Evolutionary conservation across 2,113 vertebrate species (phyloP), one percentile per base, ranked within the genome.

Genomic region (Pollachius pollachius): DNA sequence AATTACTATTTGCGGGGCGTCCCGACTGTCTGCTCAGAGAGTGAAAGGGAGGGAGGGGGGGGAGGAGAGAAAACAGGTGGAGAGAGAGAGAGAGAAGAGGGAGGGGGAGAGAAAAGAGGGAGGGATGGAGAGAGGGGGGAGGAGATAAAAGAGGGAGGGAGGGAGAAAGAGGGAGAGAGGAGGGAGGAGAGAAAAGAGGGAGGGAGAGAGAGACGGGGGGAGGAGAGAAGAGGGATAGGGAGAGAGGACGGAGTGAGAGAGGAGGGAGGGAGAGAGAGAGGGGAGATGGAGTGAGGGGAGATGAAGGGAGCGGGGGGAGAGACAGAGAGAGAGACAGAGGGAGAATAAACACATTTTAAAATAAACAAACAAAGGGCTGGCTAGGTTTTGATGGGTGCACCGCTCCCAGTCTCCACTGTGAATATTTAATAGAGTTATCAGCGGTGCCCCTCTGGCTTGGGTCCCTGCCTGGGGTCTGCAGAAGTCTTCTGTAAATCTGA

Each of bases 361-460:
- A 89, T 89, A 89, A 88, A 88, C 87, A 89, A 87, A 83, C 79
- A 41, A 41, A 73, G 67, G 73, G 69, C 73, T 77, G 82, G 82
- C 69, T 71, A 64, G 70, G 81, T 85, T 87, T 83, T 89, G 89
- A 90, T 88, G 88, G 80, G 81, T 67, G 70, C 73, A 52, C 64
- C 69, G 80, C 87, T 88, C 77, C 23, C 5, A 77, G 83, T 79
- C 75, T 83, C 64, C 41, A 58, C 82, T 66, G 72, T 88, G 75
- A 84, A 88, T 89, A 79, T 88, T 90, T 89, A 79, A 90, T 87
- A 78, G 70, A 77, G 80, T 84, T 83, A 88, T 80, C 78, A 75
- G 71, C n/a, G 4, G 65, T 74, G 27, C 71, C 81, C 72, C 60
- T 67, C 0, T 58, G 72, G 78, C 57, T 74, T 79, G 23, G 57